Evolutionary conservation across 2,113 vertebrate species (phyloP), one percentile per base, ranked within the genome.

Genomic region (Siniperca chuatsi): DNA sequence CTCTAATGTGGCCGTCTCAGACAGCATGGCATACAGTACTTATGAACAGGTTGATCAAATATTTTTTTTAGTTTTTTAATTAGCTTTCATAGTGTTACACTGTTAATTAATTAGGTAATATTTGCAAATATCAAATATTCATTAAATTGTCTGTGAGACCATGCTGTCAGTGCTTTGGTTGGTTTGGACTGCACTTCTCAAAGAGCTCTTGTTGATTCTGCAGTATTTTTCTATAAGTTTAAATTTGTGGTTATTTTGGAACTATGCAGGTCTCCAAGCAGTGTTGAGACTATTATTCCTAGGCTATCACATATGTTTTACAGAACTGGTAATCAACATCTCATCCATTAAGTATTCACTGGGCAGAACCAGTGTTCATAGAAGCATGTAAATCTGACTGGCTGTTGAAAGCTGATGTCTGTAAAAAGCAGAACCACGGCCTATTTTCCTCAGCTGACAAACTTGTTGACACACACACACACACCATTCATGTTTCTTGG

Each of bases 401-500:
- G 71, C 64, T 81, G 72, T 71, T 40, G 33, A 83, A 83, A 75
- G 81, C 67, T 29, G 46, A 50, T 5, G 21, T 78, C 54, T 62
- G 18, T 76, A 70, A 74, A 81, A 75, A 75, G 54, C 42, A 62
- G 68, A 40, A 4, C 66, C 52, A 4, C 8, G 42, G 42, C 50
- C 85, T 46, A 54, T 81, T 83, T 75, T 81, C 57, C 48, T 55
- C 50, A 44, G 40, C 75, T 1, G 37, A 68, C 57, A 68, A 60
- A 83, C 75, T 76, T 80, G 88, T 84, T 82, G 82, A 82, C 76
- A 64, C 75, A 40, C 18, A 3, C 84, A 48, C 46, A 37, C 25
- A 29, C 29, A 29, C 60, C 5, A 12, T 73, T 72, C 50, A 0
- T 40, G 40, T 69, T 80, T 69, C 79, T 73, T 29, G 40, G 77